These are phyloP conservation scores for Neotoxoptera formosana DNA, from an alignment of 1,140 invertebrate genomes.

Conservation along the genomic window DNA sequence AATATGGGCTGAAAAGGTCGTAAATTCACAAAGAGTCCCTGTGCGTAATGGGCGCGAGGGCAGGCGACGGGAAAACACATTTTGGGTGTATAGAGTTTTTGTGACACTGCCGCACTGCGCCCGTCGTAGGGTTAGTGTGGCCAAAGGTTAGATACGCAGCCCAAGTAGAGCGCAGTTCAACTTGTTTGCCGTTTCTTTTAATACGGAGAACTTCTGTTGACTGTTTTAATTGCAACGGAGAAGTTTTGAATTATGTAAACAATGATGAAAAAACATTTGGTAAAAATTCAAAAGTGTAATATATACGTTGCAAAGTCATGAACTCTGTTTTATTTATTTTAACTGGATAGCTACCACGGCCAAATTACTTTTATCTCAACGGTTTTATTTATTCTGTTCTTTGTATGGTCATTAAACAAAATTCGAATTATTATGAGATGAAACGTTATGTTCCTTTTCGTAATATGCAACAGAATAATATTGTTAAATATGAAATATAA, in stretches of 20 bases:
- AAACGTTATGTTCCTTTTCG: background rate
- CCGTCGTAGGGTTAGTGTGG: background rate
- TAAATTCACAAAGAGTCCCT: constrained; percentile 38
- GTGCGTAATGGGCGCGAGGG: background rate
- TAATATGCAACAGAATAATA: background rate
- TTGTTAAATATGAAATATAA: background rate
- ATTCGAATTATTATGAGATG: constrained; percentile 4
- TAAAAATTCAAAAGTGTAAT: constrained; percentile 14
- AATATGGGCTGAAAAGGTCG: constrained; percentile 34
- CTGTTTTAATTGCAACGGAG: constrained; percentile 20
- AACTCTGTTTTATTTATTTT: constrained; percentile 13
- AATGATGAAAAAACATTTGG: constrained; percentile 2
- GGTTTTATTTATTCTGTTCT: background rate
- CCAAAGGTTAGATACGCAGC: constrained; percentile 17
- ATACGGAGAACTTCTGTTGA: background rate
- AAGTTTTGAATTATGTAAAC: constrained; percentile 41
- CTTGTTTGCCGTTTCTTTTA: constrained; percentile 13
- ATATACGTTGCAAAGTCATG: constrained; percentile 28
- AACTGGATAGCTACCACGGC: background rate
- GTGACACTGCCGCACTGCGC: background rate
- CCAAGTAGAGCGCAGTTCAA: constrained; percentile 10
- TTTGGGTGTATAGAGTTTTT: constrained; percentile 35
- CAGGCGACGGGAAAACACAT: constrained; percentile 2
- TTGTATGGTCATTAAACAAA: background rate
- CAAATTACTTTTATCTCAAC: constrained; percentile 19